These are phyloP conservation scores for Progne subis DNA, from an alignment of 2,113 vertebrate species.

Conservation along the genomic window DNA sequence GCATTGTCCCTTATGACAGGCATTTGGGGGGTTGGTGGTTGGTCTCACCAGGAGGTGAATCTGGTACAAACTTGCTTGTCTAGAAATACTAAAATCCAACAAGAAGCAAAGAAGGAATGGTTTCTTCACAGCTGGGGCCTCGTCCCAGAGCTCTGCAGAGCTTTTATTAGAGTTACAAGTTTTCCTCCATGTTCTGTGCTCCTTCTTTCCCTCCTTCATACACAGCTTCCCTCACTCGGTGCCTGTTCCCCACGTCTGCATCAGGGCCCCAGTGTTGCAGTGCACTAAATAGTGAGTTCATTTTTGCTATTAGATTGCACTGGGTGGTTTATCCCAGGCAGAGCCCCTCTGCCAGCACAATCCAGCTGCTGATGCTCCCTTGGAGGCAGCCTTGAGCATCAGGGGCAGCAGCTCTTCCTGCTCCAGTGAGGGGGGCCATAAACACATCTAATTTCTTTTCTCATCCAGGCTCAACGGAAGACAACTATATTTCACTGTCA, in stretches of 20 bases:
- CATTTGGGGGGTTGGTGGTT: neutral
- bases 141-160: neutral
- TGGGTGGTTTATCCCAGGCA: neutral
- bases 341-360: neutral
- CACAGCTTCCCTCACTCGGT: neutral
- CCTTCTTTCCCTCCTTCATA: neutral
- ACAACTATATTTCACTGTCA: neutral
- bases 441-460: neutral
- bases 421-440: rapidly evolving
- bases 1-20: neutral
- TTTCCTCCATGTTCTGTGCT: neutral
- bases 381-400: neutral
- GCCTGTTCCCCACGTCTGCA: neutral
- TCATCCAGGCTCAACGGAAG: neutral
- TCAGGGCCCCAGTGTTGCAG: too few relatives aligned
- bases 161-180: neutral
- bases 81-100: neutral
- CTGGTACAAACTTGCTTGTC: neutral
- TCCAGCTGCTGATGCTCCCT: neutral
- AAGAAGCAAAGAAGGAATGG: neutral
- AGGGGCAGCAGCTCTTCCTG: neutral
- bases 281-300: too few relatives aligned
- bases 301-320: too few relatives aligned
- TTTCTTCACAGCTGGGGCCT: neutral
- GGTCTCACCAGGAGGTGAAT: neutral